Percentiles rank a stretch among this genome's conserved stretches.
Evolutionary conservation across 2,113 vertebrate genomes (phyloP).

Genomic region (Callopanchax toddi): DNA sequence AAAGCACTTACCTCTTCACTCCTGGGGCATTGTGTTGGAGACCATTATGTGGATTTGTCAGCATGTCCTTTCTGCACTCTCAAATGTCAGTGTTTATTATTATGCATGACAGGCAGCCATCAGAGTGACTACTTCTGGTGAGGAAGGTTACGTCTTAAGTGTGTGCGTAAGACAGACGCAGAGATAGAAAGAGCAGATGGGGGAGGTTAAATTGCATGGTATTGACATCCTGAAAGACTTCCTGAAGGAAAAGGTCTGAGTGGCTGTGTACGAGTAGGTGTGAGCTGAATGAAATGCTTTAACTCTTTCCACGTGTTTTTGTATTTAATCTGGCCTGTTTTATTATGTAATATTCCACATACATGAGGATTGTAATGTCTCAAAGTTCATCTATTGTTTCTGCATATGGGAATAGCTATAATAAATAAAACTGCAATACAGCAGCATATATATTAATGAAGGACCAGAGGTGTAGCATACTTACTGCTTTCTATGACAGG

Average conservation of each 20-base stretch:
- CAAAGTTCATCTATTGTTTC: conserved; percentile 41
- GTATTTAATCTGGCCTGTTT: conserved; percentile 51
- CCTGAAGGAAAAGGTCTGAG: conserved; percentile 12
- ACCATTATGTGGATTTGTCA: conserved; percentile 63
- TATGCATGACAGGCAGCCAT: conserved; percentile 63
- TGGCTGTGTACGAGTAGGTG: conserved; percentile 18
- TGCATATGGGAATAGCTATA: conserved; percentile 37
- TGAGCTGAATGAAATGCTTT: conserved; percentile 30
- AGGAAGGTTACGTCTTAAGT: conserved; percentile 15
- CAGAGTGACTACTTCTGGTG: conserved; percentile 43
- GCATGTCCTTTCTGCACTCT: conserved; percentile 49
- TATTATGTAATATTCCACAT: conserved; percentile 60
- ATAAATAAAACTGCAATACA: conserved; percentile 26
- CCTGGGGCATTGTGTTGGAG: conserved; percentile 35
- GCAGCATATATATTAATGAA: conserved; percentile 61
- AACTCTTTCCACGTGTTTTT: conserved; percentile 48
- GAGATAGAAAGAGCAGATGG: conserved; percentile 16
- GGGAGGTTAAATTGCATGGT: conserved; percentile 37
- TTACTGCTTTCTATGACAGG: conserved; percentile 17
- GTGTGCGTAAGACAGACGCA: conserved; percentile 1
- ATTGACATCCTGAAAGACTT: conserved; percentile 30
- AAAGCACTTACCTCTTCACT: conserved; percentile 53
- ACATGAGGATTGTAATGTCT: conserved; percentile 47
- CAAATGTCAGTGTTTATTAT: conserved; percentile 70
- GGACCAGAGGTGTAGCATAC: conserved; percentile 28